Conservation (phyloP, 1,140 invertebrate genomes). For the Euwallacea similis region DNA sequence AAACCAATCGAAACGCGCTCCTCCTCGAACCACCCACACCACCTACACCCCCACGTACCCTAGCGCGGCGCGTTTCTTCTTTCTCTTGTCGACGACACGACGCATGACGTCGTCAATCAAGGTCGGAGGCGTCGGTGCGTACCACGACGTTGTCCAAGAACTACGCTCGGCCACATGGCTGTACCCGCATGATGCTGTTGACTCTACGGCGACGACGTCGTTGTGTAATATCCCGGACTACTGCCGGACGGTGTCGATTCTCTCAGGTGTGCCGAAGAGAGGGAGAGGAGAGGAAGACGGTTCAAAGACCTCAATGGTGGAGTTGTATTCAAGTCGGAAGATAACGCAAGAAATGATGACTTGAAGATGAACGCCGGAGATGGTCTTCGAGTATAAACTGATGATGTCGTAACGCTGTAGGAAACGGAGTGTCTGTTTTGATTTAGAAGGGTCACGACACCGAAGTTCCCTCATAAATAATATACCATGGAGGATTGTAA, state of each 20-base stretch:
- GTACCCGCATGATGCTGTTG: constrained; percentile 10
- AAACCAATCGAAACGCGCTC: constrained; percentile 9
- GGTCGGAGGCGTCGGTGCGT: constrained; percentile 15
- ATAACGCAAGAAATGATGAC: constrained; percentile 21
- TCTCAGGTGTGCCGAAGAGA: constrained; percentile 46
- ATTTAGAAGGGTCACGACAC: constrained; percentile 20
- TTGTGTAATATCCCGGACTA: constrained; percentile 49
- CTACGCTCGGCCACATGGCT: constrained; percentile 17
- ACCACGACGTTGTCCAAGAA: constrained; percentile 32
- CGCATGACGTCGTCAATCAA: constrained; percentile 29
- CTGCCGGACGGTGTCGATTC: constrained; percentile 42
- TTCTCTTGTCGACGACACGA: constrained; percentile 34
- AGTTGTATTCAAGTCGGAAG: constrained; percentile 13
- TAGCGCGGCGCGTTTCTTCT: neutral
- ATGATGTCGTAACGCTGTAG: constrained; percentile 23
- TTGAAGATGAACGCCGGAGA: constrained; percentile 21
- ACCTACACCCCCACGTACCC: neutral
- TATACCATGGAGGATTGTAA: constrained; percentile 4
- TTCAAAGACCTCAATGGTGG: constrained; percentile 46
- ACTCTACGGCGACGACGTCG: constrained; percentile 39
- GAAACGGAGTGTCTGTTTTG: constrained; percentile 26
- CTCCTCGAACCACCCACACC: neutral
- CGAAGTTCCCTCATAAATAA: constrained; percentile 10
- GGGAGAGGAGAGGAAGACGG: constrained; percentile 36
- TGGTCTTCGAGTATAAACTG: constrained; percentile 14